Conservation (phyloP, 2,113 vertebrate species). For the Poeciliopsis occidentalis region DNA sequence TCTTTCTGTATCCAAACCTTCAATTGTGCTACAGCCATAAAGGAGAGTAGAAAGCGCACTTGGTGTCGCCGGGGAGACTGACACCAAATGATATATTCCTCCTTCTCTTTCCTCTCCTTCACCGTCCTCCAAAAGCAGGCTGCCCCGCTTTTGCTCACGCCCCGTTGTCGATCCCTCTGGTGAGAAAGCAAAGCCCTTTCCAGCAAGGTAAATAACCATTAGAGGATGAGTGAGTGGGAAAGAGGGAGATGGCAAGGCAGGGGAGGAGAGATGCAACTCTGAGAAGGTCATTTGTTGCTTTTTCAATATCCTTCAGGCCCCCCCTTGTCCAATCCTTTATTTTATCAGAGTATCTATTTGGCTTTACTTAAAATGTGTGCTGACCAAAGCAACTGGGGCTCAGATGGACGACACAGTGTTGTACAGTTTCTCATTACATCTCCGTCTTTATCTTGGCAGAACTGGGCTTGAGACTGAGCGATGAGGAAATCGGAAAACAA, state of each 20-base stretch:
- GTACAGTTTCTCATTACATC: conserved; percentile 76
- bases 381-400: conserved; percentile 39
- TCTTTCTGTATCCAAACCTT: conserved; percentile 57
- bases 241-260: conserved; percentile 39
- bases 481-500: conserved; percentile 10
- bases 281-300: conserved; percentile 83
- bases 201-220: conserved; percentile 86
- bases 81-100: conserved; percentile 79
- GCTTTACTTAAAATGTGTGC: conserved; percentile 66
- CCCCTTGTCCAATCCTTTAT: conserved; percentile 54
- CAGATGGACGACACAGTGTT: conserved; percentile 63
- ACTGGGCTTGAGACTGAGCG: conserved; percentile 13
- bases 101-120: conserved; percentile 28
- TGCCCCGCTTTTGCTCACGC: conserved; percentile 30
- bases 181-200: conserved; percentile 84
- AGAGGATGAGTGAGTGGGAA: conserved; percentile 70
- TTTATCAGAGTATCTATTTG: conserved; percentile 74
- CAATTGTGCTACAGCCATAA: conserved; percentile 75
- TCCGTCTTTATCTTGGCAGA: conserved; percentile 71
- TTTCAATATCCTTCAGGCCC: conserved; percentile 77
- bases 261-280: conserved; percentile 75
- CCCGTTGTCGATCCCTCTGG: conserved; percentile 59
- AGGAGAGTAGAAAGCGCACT: conserved; percentile 61
- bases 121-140: conserved; percentile 21
- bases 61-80: conserved; percentile 75